phyloP scores from a whole-genome alignment of 2,888 invertebrate genomes.

The Andrena bicolor region DNA sequence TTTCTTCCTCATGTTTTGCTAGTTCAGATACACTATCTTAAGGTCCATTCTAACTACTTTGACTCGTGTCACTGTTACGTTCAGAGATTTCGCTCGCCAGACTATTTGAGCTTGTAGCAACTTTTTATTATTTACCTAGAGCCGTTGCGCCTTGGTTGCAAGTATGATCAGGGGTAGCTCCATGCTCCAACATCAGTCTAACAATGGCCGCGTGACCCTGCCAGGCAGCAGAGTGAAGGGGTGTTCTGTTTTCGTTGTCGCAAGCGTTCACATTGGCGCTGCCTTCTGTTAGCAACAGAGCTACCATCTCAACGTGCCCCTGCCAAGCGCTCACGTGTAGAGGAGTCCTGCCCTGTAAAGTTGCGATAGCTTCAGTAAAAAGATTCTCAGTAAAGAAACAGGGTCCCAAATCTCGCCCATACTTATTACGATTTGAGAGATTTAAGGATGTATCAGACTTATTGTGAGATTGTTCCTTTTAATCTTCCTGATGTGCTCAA shows the following conservation, averaged over 20 bases:
- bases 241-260: conserved; percentile 94
- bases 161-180: conserved; percentile 94
- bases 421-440: neutral
- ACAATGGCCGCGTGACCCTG: conserved; percentile 96
- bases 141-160: conserved; percentile 99
- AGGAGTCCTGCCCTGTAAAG: conserved; percentile 91
- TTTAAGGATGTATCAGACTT: too few relatives aligned
- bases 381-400: too few relatives aligned
- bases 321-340: conserved; percentile 97
- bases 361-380: neutral
- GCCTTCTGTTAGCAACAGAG: conserved; percentile 92
- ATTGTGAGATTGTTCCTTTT: too few relatives aligned
- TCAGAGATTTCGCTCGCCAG: neutral
- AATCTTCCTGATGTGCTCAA: too few relatives aligned
- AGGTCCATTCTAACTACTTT: too few relatives aligned
- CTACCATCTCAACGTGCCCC: conserved; percentile 97
- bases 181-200: conserved; percentile 91
- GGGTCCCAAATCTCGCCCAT: neutral
- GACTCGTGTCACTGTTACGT: too few relatives aligned
- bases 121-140: conserved; percentile 86
- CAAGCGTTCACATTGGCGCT: conserved; percentile 95
- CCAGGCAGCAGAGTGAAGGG: conserved; percentile 98
- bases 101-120: neutral
- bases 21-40: too few relatives aligned
- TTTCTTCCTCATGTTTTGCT: neutral